Base-by-base conservation (phyloP, 1,140 invertebrate species). In the Drosophila pectinifera region DNA sequence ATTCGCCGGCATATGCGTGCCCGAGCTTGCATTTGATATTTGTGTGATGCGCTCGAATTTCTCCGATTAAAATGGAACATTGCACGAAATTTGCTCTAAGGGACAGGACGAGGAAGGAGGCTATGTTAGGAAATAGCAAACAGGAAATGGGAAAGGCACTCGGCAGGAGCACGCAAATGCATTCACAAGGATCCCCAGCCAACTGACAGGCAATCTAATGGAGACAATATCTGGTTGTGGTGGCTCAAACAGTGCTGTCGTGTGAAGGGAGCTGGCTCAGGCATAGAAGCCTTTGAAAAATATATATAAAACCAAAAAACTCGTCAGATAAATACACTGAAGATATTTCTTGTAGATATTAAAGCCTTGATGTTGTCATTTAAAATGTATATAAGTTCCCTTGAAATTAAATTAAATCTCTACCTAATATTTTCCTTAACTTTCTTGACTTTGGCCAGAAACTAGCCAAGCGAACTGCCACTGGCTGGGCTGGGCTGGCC, bases 21-120 rank as follows among this genome's bases (percentile, higher is more conserved):
- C 26, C 49, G 53, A 36, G 20, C 36, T 56, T 70, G 67, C 45
- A 72, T 72, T 72, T 49, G 54, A 49, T 41, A 51, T 67, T 67
- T 38, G 49, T 41, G 64, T 67, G 65, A 69, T 56, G 49, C 41
- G 63, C 63, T 69, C 41, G 28, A 70, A 31, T 46, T 45, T 73
- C 49, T 63, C 54, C 73, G 72, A 74, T 74, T 74, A 73, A 74
- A 74, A 73, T 53, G 28, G 49, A 73, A 74, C 69, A 74, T 63
- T 46, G 64, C 67, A 70, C 41, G 67, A 70, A 53, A 74, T 74
- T 36, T 20, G 57, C 48, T 48, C 18, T 4, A 39, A 42, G 49
- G 41, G 41, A 39, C 22, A 49, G 31, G 3, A 11, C 1, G 5
- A n/a, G n/a, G n/a, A n/a, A n/a, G n/a, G n/a, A n/a, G n/a, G n/a